These are phyloP conservation scores for Podarcis siculus DNA, from an alignment of 2,797 vertebrate genomes.

Conservation along the genomic window DNA sequence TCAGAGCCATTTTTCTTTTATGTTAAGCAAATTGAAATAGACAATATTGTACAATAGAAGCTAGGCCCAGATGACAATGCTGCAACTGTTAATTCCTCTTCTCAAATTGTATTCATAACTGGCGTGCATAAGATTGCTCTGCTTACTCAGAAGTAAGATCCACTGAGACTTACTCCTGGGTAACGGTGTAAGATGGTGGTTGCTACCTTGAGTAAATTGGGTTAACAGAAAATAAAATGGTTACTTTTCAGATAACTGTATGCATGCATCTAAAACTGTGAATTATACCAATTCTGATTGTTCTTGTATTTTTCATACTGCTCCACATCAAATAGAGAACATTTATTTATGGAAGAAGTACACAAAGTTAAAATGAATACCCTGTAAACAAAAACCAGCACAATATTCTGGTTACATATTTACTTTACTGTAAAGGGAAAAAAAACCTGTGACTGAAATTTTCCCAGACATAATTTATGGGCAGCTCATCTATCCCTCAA, in stretches of 20 bases:
- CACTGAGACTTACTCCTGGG: too few species aligned
- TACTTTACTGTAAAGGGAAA: background rate
- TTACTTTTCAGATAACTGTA: background rate
- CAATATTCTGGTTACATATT: background rate
- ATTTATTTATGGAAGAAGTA: background rate
- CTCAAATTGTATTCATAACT: background rate
- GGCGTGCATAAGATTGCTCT: too few species aligned
- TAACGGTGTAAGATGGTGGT: too few species aligned
- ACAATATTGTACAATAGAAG: background rate
- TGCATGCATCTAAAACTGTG: background rate
- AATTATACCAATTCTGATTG: background rate
- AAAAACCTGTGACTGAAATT: fast-evolving
- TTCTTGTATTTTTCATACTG: background rate
- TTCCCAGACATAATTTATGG: background rate
- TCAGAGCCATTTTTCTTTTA: background rate
- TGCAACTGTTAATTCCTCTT: background rate
- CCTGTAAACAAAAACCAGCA: background rate
- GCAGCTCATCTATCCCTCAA: background rate
- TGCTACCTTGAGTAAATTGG: background rate
- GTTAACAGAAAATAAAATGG: background rate
- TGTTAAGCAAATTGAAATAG: background rate
- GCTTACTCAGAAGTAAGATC: too few species aligned
- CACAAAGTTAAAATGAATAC: background rate
- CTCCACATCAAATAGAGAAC: background rate
- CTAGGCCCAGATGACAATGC: background rate